A percentile compares a stretch with the other conserved stretches of the same genome.
phyloP scores from a whole-genome alignment of 2,797 vertebrate species.

The Hoplostethus atlanticus region DNA sequence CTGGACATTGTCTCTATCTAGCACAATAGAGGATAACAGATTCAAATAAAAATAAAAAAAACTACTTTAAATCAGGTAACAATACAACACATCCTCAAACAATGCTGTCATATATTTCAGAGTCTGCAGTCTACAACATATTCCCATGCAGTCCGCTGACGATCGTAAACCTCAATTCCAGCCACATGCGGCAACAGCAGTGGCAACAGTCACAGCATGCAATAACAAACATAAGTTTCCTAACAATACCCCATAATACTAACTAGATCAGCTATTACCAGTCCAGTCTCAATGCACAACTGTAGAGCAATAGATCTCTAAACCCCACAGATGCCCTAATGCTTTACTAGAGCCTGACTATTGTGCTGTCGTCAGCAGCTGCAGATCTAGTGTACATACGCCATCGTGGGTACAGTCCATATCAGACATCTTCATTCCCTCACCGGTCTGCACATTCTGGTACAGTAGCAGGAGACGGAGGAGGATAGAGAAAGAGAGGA shows the following conservation, averaged over 20 bases:
- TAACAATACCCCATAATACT: slow-evolving; percentile 33
- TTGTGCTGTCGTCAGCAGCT: slow-evolving; percentile 60
- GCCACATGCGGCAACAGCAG: slow-evolving; percentile 19
- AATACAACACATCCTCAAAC: slow-evolving; percentile 28
- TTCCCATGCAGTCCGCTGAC: slow-evolving; percentile 42
- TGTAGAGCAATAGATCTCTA: slow-evolving; percentile 48
- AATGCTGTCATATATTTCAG: slow-evolving; percentile 10
- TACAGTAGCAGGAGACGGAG: slow-evolving; percentile 72
- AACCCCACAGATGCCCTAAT: slow-evolving; percentile 56
- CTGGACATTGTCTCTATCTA: slow-evolving; percentile 37
- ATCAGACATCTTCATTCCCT: slow-evolving; percentile 73
- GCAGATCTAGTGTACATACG: slow-evolving; percentile 65
- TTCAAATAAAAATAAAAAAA: slow-evolving; percentile 11
- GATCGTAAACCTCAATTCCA: slow-evolving; percentile 18
- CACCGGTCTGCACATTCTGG: slow-evolving; percentile 66
- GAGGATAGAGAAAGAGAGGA: slow-evolving; percentile 61
- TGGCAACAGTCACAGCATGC: slow-evolving; percentile 30
- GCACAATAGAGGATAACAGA: slow-evolving; percentile 13
- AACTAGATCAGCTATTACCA: slow-evolving; percentile 44
- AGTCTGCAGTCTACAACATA: slow-evolving; percentile 35
- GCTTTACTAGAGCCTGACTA: slow-evolving; percentile 55
- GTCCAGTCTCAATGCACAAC: slow-evolving; percentile 60
- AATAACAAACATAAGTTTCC: slow-evolving; percentile 43
- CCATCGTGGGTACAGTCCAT: slow-evolving; percentile 70
- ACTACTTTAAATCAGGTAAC: slow-evolving; percentile 29